phyloP scores from a whole-genome alignment of 1,140 invertebrate species.

The Formica exsecta region DNA sequence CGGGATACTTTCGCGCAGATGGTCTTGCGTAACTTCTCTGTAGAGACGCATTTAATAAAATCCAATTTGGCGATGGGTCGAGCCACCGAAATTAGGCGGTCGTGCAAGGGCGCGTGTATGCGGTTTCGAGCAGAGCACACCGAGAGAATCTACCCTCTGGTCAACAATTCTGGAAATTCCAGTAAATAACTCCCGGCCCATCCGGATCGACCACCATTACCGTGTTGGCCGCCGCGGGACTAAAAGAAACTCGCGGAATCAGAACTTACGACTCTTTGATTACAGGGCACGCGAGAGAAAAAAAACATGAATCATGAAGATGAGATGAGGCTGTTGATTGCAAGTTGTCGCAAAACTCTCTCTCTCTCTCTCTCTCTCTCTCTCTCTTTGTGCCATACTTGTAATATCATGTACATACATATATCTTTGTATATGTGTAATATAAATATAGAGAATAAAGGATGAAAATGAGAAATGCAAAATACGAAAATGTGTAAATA shows the following conservation, averaged over 20 bases:
- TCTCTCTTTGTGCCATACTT: neutral
- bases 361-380: too few species aligned
- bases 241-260: neutral
- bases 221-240: slow-evolving; percentile 9
- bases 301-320: neutral
- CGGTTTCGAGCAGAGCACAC: slow-evolving; percentile 50
- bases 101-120: slow-evolving; percentile 58
- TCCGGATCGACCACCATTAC: slow-evolving; percentile 50
- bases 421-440: neutral
- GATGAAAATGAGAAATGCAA: neutral
- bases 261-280: slow-evolving; percentile 40
- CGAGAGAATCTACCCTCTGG: slow-evolving; percentile 62
- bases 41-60: slow-evolving; percentile 76
- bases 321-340: neutral
- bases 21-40: neutral
- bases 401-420: neutral
- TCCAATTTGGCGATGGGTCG: slow-evolving; percentile 71
- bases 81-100: slow-evolving; percentile 67
- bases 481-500: neutral
- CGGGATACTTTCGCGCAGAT: slow-evolving; percentile 1
- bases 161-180: slow-evolving; percentile 72
- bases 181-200: slow-evolving; percentile 69
- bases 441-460: neutral
- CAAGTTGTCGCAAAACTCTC: neutral
- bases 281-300: neutral